Conservation (phyloP, 2,888 invertebrate genomes). For the Agrilus biguttatus region DNA sequence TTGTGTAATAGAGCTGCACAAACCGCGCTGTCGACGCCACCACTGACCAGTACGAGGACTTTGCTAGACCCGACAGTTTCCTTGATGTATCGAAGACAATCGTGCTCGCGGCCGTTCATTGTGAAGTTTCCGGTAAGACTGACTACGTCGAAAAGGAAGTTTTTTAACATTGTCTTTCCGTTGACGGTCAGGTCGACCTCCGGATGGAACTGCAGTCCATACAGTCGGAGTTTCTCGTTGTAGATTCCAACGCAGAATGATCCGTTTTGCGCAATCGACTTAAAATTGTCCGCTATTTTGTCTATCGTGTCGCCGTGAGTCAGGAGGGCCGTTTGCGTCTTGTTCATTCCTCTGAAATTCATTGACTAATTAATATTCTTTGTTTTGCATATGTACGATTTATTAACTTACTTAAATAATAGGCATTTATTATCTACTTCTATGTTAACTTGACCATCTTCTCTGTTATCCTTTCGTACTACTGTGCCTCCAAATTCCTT, state of each 20-base stretch:
- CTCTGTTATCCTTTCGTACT: constrained; percentile 69
- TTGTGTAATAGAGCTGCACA: constrained; percentile 90
- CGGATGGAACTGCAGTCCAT: constrained; percentile 98
- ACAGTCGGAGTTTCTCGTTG: constrained; percentile 77
- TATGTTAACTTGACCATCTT: constrained; percentile 87
- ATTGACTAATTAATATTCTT: too few relatives aligned
- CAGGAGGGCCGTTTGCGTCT: constrained; percentile 77
- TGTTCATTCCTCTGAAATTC: constrained; percentile 62
- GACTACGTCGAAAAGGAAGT: constrained; percentile 87
- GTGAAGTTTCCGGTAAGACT: constrained; percentile 80
- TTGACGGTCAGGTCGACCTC: constrained; percentile 92
- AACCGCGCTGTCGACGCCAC: constrained; percentile 99
- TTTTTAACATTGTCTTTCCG: constrained; percentile 82
- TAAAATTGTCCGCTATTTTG: constrained; percentile 78
- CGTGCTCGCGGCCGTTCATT: constrained; percentile 70
- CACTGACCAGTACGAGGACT: constrained; percentile 83
- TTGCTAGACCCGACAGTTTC: constrained; percentile 82
- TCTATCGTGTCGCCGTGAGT: constrained; percentile 97
- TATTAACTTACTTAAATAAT: constrained; percentile 71
- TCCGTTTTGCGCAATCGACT: constrained; percentile 71
- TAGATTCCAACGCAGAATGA: constrained; percentile 79
- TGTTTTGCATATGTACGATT: not conserved
- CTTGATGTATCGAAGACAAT: constrained; percentile 84
- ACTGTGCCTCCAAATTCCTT: constrained; percentile 94
- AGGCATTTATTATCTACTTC: constrained; percentile 79